Conservation (phyloP, 2,113 vertebrate genomes). For the Corythoichthys intestinalis region DNA sequence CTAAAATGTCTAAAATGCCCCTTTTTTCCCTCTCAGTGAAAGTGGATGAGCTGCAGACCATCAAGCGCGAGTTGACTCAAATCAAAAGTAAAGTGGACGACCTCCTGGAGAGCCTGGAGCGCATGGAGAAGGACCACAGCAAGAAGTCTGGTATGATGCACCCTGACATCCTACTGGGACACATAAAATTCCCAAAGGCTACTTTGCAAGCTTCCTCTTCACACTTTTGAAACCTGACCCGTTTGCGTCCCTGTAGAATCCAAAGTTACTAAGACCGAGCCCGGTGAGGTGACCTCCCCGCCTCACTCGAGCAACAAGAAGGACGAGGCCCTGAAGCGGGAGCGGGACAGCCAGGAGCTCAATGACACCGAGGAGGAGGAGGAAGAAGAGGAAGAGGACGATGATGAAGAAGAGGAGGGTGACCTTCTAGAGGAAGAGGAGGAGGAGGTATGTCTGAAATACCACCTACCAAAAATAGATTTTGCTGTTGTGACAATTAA, state of each 20-base stretch:
- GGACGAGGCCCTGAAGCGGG: conserved; percentile 75
- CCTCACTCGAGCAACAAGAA: conserved; percentile 69
- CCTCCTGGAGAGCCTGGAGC: conserved; percentile 73
- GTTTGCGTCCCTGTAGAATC: conserved; percentile 45
- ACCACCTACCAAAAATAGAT: background rate
- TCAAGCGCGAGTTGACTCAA: conserved; percentile 64
- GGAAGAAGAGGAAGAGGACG: conserved; percentile 9
- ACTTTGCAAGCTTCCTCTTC: background rate
- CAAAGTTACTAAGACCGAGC: conserved; percentile 73
- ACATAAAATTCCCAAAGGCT: background rate
- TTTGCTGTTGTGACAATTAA: background rate
- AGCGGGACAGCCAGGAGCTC: conserved; percentile 66
- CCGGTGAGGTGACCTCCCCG: conserved; percentile 65
- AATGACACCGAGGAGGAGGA: conserved; percentile 81
- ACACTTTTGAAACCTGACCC: background rate
- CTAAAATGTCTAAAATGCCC: background rate
- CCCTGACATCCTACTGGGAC: too few relatives aligned
- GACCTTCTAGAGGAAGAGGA: conserved; percentile 79
- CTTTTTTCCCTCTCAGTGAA: conserved; percentile 41
- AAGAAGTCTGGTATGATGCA: conserved; percentile 67
- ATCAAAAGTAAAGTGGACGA: conserved; percentile 69
- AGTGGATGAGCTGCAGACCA: conserved; percentile 67
- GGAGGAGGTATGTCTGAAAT: conserved; percentile 25
- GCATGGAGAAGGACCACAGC: conserved; percentile 84
- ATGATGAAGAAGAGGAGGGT: conserved; percentile 57